Base-by-base conservation (phyloP, 2,113 vertebrate genomes). In the Saimiri boliviensis region DNA sequence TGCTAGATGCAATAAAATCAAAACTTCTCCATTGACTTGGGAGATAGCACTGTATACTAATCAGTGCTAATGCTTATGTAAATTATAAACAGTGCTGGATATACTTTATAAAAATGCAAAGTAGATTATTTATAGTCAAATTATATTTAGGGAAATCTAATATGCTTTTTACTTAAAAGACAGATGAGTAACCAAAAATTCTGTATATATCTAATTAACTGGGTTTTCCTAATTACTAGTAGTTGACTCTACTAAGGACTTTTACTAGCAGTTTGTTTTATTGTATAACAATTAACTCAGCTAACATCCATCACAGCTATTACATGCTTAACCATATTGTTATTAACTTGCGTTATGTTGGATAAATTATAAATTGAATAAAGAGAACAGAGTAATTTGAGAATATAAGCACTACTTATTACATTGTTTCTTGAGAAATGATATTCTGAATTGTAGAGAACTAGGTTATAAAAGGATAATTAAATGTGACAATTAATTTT, bases 401-500 rank as follows among this genome's bases (percentile, higher is more conserved):
- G 49, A 92, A 73, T 68, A 74, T 47, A 92, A 93, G 58, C 10
- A 25, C 13, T 77, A 79, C 68, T 87, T 79, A 70, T 82, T 66
- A 45, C 25, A 76, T 73, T 84, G 20, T 95, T 86, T 96, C 74
- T 92, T 60, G 42, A 83, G 20, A 77, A 84, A 79, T 70, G 0
- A 70, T 83, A 96, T 47, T 86, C 25, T 80, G 30, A 89, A 32
- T 89, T 47, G 42, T 45, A 95, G 30, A 80, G 27, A 81, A 63
- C 3, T 49, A 73, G 76, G 21, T 66, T 86, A 93, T 76, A 80
- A 86, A 77, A 45, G 81, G 27, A 84, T 83, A 94, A 89, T 95
- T 86, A 96, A 94, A 91, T 91, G 37, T 85, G 47, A 95, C 54
- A 84, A 80, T 91, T 80, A 91, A 47, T 68, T 95, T 52, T 94